Base-by-base conservation (phyloP, 2,888 invertebrate species). In the Yponomeuta evonymella region DNA sequence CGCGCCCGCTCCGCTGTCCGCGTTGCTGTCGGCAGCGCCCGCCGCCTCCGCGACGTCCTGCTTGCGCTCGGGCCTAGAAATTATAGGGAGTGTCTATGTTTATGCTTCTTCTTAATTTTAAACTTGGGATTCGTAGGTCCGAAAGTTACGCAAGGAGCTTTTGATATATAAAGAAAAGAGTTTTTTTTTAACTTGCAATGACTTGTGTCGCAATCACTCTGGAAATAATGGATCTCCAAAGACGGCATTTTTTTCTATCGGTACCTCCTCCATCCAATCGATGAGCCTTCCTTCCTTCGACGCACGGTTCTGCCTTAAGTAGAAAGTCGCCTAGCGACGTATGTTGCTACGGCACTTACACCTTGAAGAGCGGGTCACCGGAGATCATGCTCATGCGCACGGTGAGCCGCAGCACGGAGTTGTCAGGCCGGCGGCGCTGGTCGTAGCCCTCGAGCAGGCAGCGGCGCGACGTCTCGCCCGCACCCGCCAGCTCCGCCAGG, bases 321-420 rank as follows among this genome's bases (percentile, higher is more conserved):
- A 33, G 33, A 33, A 33, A 33, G 33, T 33, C 33, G 33, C 33
- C 33, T 33, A 33, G 33, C 33, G 33, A 4, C 33, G 33, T 1
- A 33, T 33, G 33, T 33, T 33, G 33, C 33, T 1, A 33, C 33
- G 33, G 33, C 33, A 33, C 33, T 33, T 33, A 33, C 98, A 98
- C 98, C 96, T 99, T 98, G 87, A 99, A 99, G 75, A 98, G 95
- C 77, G 98, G 98, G 92, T 99, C 99, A 69, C 99, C 98, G 68
- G 97, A 96, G 77, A 98, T 95, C 95, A 99, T 97, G 81, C 96
- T 97, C 96, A 99, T 97, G 84, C 96, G 95, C 79, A 98, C 96
- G 77, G 96, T 95, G 79, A 98, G 95, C 81, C 96, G 94, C 77
- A 99, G 94, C 94, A 97, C 98, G 76, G 98, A 98, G 93, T 99